Evolutionary conservation across 1,140 invertebrate genomes (phyloP).

Genomic region (Temnothorax nylanderi): DNA sequence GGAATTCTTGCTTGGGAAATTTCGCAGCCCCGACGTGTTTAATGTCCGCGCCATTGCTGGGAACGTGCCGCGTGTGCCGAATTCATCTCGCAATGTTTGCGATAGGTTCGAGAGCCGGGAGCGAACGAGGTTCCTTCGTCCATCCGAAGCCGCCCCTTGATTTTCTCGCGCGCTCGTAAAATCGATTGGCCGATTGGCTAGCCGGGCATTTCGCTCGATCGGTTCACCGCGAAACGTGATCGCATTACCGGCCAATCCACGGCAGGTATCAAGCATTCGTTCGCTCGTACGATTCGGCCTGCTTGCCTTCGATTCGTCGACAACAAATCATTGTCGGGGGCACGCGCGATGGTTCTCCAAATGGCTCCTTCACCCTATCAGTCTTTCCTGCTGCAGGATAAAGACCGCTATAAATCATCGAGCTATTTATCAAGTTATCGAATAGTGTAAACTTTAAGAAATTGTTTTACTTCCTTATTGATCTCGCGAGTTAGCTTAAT

Average conservation of each 20-base stretch:
- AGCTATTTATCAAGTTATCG: background rate
- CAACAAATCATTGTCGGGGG: conserved; percentile 45
- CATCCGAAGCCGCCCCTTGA: conserved; percentile 33
- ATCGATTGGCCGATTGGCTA: conserved; percentile 48
- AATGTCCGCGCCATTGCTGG: background rate
- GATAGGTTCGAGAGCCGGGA: background rate
- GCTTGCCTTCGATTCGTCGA: conserved; percentile 39
- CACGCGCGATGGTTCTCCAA: conserved; percentile 16
- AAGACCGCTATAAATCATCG: background rate
- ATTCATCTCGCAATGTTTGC: background rate
- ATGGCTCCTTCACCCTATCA: background rate
- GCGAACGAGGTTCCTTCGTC: background rate
- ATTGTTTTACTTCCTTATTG: background rate
- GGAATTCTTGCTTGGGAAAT: conserved; percentile 17
- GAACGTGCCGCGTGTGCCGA: background rate
- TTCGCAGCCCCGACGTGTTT: conserved; percentile 16
- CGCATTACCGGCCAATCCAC: conserved; percentile 57
- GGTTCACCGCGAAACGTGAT: conserved; percentile 47
- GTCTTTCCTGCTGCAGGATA: background rate
- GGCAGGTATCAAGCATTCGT: conserved; percentile 33
- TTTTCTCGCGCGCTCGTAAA: conserved; percentile 59
- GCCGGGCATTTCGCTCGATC: conserved; percentile 33
- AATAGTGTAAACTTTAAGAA: background rate
- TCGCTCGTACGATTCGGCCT: conserved; percentile 40
- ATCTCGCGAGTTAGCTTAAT: background rate